phyloP scores from a whole-genome alignment of 1,140 invertebrate genomes.

The Drosophila teissieri region DNA sequence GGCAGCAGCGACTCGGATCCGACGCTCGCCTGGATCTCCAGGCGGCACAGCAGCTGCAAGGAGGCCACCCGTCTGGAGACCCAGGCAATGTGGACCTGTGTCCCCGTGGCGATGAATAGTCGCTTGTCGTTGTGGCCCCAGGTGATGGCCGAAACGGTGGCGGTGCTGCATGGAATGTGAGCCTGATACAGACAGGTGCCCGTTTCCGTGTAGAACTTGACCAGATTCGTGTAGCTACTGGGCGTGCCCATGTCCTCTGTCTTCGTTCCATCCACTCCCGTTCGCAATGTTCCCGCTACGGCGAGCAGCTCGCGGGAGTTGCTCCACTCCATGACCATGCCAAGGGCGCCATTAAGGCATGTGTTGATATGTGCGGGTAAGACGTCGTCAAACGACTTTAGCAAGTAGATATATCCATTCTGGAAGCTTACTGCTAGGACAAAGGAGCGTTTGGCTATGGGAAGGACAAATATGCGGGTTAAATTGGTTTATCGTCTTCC shows the following conservation, averaged over 20 bases:
- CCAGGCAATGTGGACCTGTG: constrained; percentile 95
- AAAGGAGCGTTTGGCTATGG: constrained; percentile 87
- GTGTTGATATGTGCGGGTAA: constrained; percentile 90
- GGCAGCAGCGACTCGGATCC: constrained; percentile 87
- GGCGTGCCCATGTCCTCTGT: constrained; percentile 75
- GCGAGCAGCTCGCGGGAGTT: constrained; percentile 96
- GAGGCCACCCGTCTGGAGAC: constrained; percentile 95
- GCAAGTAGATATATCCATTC: constrained; percentile 94
- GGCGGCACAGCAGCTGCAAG: constrained; percentile 93
- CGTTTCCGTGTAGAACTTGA: constrained; percentile 92
- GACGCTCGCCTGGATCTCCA: constrained; percentile 88
- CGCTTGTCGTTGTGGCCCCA: constrained; percentile 99
- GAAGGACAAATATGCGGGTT: constrained; percentile 21
- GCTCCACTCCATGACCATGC: constrained; percentile 96
- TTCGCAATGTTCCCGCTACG: constrained; percentile 91
- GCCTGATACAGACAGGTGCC: constrained; percentile 91
- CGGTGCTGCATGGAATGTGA: constrained; percentile 88
- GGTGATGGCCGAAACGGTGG: constrained; percentile 95
- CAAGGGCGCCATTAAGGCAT: constrained; percentile 88
- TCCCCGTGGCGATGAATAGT: constrained; percentile 96
- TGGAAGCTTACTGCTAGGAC: constrained; percentile 94
- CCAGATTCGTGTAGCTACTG: constrained; percentile 73
- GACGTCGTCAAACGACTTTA: constrained; percentile 96
- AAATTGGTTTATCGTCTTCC: neutral
- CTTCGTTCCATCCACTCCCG: constrained; percentile 60